A percentile compares a stretch with the other conserved stretches of the same genome.
Conservation (phyloP, 2,797 vertebrate genomes). For the Rhynchotus rufescens region DNA sequence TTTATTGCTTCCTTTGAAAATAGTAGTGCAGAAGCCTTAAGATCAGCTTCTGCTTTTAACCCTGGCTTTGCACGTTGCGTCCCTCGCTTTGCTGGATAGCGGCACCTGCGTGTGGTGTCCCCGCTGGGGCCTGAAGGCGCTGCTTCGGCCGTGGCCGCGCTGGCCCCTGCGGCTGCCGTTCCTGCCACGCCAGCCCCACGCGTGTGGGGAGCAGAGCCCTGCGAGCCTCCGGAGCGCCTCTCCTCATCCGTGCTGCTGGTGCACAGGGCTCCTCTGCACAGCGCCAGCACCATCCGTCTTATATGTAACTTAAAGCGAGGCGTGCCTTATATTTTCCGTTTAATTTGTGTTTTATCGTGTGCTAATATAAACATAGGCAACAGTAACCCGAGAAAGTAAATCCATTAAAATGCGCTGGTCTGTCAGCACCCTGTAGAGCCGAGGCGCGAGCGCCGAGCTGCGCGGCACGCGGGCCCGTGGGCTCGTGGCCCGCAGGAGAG, state of each 20-base stretch:
- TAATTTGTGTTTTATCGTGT: conserved; percentile 51
- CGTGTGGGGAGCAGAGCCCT: not conserved
- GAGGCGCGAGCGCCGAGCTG: not conserved
- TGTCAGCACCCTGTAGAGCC: not conserved
- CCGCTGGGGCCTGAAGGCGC: not conserved
- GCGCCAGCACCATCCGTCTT: not conserved
- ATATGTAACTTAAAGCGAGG: not conserved
- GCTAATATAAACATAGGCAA: conserved; percentile 37
- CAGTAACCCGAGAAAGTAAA: conserved; percentile 19
- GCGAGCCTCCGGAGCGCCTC: not conserved
- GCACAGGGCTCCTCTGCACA: not conserved
- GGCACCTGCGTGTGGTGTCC: too few relatives aligned
- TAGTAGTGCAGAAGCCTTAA: conserved; percentile 30
- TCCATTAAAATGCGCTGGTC: not conserved
- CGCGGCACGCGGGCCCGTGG: rapidly evolving
- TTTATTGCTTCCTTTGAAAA: conserved; percentile 71
- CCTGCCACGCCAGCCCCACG: not conserved
- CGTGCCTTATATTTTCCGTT: not conserved
- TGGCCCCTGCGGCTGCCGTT: too few relatives aligned
- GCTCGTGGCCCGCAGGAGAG: not conserved
- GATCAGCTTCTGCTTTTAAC: conserved; percentile 58
- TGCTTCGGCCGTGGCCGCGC: not conserved
- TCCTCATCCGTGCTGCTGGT: conserved; percentile 24
- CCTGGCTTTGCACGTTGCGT: conserved; percentile 18
- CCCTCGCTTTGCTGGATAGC: not conserved